These are phyloP conservation scores for Leontopithecus rosalia DNA, from an alignment of 2,797 vertebrate genomes.

Conservation along the genomic window DNA sequence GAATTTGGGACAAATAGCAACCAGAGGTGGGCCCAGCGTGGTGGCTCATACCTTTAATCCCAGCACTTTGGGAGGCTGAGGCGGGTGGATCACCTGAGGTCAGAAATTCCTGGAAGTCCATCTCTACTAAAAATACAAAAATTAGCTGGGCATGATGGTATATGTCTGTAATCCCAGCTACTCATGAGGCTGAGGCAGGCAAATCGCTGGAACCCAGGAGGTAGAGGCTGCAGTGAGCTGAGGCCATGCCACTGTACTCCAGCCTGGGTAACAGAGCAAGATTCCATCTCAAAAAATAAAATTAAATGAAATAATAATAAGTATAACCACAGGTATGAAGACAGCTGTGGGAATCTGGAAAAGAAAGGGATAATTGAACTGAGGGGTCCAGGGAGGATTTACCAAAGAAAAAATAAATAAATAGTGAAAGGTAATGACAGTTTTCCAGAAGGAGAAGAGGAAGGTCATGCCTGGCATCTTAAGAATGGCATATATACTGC, in stretches of 20 bases:
- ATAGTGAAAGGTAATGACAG: too few relatives aligned
- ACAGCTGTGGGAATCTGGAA: background rate
- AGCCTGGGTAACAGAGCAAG: background rate
- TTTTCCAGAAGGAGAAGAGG: background rate
- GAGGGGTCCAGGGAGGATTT: background rate
- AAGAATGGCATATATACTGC: background rate
- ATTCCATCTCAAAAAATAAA: background rate
- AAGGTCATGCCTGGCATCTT: background rate
- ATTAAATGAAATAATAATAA: background rate
- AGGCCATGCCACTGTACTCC: background rate
- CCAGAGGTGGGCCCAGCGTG: accelerated
- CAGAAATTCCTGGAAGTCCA: background rate
- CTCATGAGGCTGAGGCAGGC: background rate
- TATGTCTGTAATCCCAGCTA: background rate
- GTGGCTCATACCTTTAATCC: background rate
- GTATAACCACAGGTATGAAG: background rate
- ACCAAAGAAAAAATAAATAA: background rate
- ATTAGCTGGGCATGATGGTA: background rate
- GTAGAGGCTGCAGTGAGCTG: background rate
- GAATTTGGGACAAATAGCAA: background rate
- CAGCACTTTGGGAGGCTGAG: background rate
- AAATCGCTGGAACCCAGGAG: background rate
- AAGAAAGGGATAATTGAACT: background rate
- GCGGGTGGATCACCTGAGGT: background rate
- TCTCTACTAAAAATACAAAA: background rate